These are phyloP conservation scores for Bugula neritina DNA, from an alignment of 2,888 invertebrate species.

Conservation along the genomic window DNA sequence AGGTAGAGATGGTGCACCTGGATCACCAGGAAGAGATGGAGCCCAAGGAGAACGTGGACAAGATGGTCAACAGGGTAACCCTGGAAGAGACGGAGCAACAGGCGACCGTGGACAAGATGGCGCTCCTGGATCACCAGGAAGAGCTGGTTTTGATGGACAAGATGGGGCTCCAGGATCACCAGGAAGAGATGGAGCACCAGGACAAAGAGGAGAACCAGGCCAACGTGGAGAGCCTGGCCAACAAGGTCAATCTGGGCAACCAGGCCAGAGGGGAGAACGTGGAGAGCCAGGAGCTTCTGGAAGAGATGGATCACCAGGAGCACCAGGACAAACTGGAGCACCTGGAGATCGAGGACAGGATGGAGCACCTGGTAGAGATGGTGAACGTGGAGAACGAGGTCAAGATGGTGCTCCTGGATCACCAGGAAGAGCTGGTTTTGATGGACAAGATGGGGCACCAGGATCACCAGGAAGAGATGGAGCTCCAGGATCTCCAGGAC, in stretches of 20 bases:
- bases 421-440: constrained; percentile 4
- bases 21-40: neutral
- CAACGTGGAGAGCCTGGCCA: constrained; percentile 3
- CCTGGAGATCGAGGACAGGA: constrained; percentile 25
- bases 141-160: neutral
- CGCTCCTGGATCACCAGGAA: constrained; percentile 29
- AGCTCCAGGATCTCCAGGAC: neutral
- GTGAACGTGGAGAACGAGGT: neutral
- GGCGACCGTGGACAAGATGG: constrained; percentile 27
- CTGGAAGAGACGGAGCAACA: neutral
- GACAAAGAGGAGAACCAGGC: constrained; percentile 25
- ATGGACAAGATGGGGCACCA: neutral
- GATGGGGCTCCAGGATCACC: neutral
- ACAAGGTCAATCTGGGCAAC: neutral
- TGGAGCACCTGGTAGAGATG: constrained; percentile 25
- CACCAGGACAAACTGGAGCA: constrained; percentile 6
- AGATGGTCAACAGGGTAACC: neutral
- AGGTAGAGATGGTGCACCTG: constrained; percentile 16
- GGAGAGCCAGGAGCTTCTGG: neutral
- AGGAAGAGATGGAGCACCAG: constrained; percentile 21
- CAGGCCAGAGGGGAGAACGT: neutral
- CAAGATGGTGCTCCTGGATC: neutral
- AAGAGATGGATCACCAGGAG: neutral
- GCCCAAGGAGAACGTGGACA: neutral
- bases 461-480: constrained; percentile 8